phyloP scores from a whole-genome alignment of 2,113 vertebrate genomes.

The Misgurnus mizolepis region DNA sequence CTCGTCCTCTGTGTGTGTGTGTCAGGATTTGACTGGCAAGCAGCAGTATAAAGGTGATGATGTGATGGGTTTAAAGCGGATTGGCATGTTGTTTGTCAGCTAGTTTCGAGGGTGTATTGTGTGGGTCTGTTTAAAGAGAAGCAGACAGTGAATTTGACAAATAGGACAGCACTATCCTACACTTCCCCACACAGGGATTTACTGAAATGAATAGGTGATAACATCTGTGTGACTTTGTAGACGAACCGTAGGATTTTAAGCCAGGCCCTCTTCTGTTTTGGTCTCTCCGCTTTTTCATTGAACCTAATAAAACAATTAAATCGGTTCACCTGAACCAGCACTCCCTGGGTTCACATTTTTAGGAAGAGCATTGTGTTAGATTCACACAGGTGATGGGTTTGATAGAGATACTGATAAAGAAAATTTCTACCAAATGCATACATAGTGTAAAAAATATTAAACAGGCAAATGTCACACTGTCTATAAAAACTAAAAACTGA shows the following conservation, averaged over 20 bases:
- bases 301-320: conserved; percentile 18
- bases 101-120: conserved; percentile 22
- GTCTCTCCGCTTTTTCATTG: not conserved
- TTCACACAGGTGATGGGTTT: no score
- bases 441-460: no score
- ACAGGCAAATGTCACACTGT: no score
- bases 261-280: not conserved
- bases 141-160: conserved; percentile 5
- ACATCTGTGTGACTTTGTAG: not conserved
- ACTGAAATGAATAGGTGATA: not conserved
- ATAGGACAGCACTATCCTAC: conserved; percentile 3
- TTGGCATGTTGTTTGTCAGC: conserved; percentile 32
- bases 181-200: not conserved
- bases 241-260: not conserved
- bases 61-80: conserved; percentile 14
- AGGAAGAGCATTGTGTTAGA: no score
- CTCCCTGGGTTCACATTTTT: not conserved
- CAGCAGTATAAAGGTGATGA: conserved; percentile 25
- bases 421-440: no score
- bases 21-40: not conserved
- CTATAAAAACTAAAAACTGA: no score
- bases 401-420: no score
- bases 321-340: not conserved
- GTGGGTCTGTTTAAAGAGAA: conserved; percentile 14
- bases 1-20: not conserved